Evolutionary conservation across 2,797 vertebrate species (phyloP).

Genomic region (Setipinna tenuifilis): DNA sequence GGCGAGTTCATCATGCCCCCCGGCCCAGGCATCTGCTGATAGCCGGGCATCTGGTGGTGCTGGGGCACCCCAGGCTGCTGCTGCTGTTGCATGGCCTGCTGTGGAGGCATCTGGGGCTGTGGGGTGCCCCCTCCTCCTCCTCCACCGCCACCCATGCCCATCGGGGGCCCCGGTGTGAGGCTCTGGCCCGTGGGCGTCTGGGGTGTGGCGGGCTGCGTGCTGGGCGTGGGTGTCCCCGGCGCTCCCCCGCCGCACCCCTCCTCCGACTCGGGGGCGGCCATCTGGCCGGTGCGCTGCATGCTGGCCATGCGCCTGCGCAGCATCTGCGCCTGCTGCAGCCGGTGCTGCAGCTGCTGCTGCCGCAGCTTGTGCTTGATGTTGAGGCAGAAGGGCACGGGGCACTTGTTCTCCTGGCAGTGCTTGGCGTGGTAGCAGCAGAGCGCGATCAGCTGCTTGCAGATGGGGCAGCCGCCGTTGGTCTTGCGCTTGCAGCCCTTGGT

Average conservation of each 20-base stretch:
- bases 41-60: conserved; percentile 54
- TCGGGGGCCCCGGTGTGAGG: conserved; percentile 66
- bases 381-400: conserved; percentile 96
- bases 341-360: conserved; percentile 94
- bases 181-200: conserved; percentile 83
- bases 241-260: conserved; percentile 53
- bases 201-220: conserved; percentile 87
- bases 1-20: conserved; percentile 75
- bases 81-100: conserved; percentile 53
- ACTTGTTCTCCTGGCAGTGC: conserved; percentile 99
- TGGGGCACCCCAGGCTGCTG: conserved; percentile 44
- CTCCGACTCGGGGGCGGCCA: conserved; percentile 76
- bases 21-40: conserved; percentile 63
- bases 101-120: conserved; percentile 60
- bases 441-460: conserved; percentile 97
- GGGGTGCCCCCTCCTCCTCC: conserved; percentile 59
- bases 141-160: conserved; percentile 70
- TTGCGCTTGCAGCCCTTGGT: conserved; percentile 98
- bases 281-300: conserved; percentile 88
- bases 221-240: conserved; percentile 83
- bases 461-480: conserved; percentile 95
- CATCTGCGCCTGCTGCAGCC: conserved; percentile 97
- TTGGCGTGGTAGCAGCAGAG: conserved; percentile 98
- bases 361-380: conserved; percentile 98
- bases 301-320: conserved; percentile 93